Percentiles rank a stretch among this genome's conserved stretches.
Conservation (phyloP, 2,797 vertebrate genomes). For the Tympanoctomys barrerae region DNA sequence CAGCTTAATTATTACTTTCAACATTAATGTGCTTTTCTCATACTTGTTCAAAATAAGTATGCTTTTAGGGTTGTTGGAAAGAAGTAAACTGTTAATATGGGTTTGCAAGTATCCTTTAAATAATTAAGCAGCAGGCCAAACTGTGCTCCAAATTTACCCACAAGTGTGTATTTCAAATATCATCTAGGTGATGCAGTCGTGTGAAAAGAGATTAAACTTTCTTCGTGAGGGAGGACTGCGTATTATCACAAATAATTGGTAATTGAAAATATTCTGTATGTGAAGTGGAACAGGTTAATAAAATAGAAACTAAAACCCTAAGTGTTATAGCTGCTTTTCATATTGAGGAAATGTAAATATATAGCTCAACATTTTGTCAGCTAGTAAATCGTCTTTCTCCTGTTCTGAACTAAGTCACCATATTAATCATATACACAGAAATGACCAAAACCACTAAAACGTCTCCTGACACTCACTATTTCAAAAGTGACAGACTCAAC, state of each 20-base stretch:
- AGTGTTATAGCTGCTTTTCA: constrained; percentile 65
- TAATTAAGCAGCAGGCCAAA: constrained; percentile 64
- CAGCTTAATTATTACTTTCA: constrained; percentile 85
- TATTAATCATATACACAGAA: constrained; percentile 63
- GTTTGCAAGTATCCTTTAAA: constrained; percentile 58
- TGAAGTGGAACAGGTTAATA: constrained; percentile 61
- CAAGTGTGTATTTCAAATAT: constrained; percentile 69
- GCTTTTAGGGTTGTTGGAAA: constrained; percentile 79
- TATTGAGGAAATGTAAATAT: constrained; percentile 68
- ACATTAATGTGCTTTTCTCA: constrained; percentile 76
- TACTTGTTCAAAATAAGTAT: constrained; percentile 78
- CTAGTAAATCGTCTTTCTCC: constrained; percentile 70
- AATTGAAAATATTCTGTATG: constrained; percentile 49
- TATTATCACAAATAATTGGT: constrained; percentile 62
- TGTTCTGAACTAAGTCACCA: constrained; percentile 57
- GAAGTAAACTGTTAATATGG: constrained; percentile 69
- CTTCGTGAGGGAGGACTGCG: constrained; percentile 1
- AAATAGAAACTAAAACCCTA: constrained; percentile 60
- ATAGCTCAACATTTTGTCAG: constrained; percentile 67
- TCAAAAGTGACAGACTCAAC: constrained; percentile 18
- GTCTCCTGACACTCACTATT: background rate
- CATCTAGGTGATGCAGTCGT: constrained; percentile 42
- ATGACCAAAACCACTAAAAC: background rate
- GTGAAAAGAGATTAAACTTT: constrained; percentile 32
- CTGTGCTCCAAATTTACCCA: background rate